phyloP scores from a whole-genome alignment of 2,888 invertebrate genomes.

The Aporophyla nigra region DNA sequence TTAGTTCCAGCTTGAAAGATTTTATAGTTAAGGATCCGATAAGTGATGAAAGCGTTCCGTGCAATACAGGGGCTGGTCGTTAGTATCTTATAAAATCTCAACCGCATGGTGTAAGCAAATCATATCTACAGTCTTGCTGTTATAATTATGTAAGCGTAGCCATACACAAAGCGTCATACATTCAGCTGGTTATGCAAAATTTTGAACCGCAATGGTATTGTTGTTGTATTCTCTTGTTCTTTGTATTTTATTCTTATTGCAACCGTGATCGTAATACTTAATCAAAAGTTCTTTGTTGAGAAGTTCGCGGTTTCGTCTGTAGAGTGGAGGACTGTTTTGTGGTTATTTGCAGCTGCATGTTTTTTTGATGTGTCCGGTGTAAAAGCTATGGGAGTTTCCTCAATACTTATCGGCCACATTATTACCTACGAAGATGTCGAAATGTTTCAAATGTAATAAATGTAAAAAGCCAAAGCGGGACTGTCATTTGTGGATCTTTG shows the following conservation, averaged over 20 bases:
- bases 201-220: conserved; percentile 34
- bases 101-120: conserved; percentile 4
- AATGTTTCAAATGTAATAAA: background rate
- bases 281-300: conserved; percentile 52
- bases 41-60: background rate
- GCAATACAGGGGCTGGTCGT: no score
- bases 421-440: background rate
- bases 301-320: conserved; percentile 33
- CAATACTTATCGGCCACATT: background rate
- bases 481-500: no score
- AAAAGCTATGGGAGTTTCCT: background rate
- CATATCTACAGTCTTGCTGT: background rate
- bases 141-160: conserved; percentile 27
- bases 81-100: conserved; percentile 7
- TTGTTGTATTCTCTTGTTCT: conserved; percentile 60
- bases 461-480: no score
- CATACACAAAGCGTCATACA: conserved; percentile 35
- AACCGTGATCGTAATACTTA: conserved; percentile 61
- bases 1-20: background rate
- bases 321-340: conserved; percentile 14
- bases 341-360: conserved; percentile 36
- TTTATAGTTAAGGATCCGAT: background rate
- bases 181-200: conserved; percentile 49
- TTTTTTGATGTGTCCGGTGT: conserved; percentile 25
- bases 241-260: conserved; percentile 47